These are phyloP conservation scores for Riparia riparia DNA, from an alignment of 2,113 vertebrate species.

Conservation along the genomic window DNA sequence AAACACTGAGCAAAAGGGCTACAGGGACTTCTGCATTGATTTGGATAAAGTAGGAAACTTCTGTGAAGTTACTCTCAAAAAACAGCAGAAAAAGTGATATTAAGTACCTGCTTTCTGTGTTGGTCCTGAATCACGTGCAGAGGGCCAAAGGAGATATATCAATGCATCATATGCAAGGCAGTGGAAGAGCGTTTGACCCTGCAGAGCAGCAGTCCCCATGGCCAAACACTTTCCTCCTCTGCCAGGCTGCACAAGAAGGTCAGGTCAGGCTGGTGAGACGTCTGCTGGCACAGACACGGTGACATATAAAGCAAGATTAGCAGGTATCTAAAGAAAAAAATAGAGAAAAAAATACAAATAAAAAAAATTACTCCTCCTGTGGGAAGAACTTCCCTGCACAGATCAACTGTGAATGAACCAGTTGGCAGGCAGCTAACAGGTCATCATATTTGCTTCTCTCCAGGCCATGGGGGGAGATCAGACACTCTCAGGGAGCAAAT, in stretches of 20 bases:
- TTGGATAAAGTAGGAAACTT: neutral
- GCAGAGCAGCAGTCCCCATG: neutral
- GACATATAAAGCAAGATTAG: neutral
- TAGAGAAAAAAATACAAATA: neutral
- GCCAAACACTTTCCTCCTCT: neutral
- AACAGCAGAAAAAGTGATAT: neutral
- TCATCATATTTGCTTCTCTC: neutral
- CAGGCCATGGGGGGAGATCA: neutral
- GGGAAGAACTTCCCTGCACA: neutral
- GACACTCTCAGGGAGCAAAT: neutral
- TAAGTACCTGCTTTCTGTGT: neutral
- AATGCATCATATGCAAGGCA: neutral
- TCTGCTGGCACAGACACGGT: neutral
- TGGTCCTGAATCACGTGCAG: accelerated
- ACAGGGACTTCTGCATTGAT: neutral
- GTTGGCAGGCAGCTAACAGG: neutral
- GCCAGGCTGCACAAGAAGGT: neutral
- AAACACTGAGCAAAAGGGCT: neutral
- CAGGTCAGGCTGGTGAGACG: neutral
- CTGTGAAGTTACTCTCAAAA: neutral
- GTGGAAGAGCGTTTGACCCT: neutral
- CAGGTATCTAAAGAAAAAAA: neutral
- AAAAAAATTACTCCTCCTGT: neutral
- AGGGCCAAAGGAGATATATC: neutral
- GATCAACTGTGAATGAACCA: neutral